A percentile compares a stretch with the other conserved stretches of the same genome.
phyloP scores from a whole-genome alignment of 2,797 vertebrate species.

The Mormyrops attenuatus region DNA sequence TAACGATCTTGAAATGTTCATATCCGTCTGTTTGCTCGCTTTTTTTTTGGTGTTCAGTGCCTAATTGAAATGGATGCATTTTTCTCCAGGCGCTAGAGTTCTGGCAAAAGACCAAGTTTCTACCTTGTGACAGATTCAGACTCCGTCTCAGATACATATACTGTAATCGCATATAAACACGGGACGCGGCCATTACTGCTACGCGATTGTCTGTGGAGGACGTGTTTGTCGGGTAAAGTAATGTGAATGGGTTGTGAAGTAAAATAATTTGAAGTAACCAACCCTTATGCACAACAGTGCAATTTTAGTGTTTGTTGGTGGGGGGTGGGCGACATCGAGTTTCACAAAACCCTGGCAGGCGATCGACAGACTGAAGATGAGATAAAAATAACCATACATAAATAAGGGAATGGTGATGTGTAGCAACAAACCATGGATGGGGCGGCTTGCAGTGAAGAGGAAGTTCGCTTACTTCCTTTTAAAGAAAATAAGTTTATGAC shows the following conservation, averaged over 20 bases:
- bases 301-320: not conserved
- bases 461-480: conserved; percentile 53
- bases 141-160: not conserved
- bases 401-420: not conserved
- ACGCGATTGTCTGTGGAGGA: not conserved
- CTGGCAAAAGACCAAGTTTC: conserved; percentile 62
- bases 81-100: conserved; percentile 65
- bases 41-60: conserved; percentile 38
- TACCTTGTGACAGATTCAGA: conserved; percentile 31
- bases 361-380: not conserved
- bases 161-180: not conserved
- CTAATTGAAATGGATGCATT: conserved; percentile 74
- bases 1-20: not conserved
- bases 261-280: not conserved
- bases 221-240: not conserved
- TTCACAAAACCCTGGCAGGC: not conserved
- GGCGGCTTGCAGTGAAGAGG: conserved; percentile 29
- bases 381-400: conserved; percentile 40
- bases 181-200: not conserved
- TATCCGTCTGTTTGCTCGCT: not conserved
- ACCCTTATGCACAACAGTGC: not conserved
- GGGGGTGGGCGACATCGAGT: not conserved
- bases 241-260: not conserved
- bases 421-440: not conserved
- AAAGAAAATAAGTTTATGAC: conserved; percentile 50